Base-by-base conservation (phyloP, 2,797 vertebrate species). In the Hydrophis major region DNA sequence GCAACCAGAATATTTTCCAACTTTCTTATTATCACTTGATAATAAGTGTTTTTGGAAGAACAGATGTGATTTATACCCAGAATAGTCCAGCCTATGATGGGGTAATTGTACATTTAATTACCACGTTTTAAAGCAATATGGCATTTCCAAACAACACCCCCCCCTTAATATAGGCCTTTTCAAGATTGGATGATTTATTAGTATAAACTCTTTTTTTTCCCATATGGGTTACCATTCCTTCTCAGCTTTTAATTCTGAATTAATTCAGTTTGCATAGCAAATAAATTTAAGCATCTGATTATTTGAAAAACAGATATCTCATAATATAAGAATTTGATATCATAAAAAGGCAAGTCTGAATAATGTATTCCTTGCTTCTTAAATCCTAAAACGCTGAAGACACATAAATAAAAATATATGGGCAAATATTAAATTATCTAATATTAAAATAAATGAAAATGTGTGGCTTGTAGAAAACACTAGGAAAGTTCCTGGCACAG, bases 211-310 rank as follows among this genome's bases (percentile, higher is more conserved):
- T 90, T 93, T 63, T 91, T 91, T 66, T 66, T 22, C 1, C 60
- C 12, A 57, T 27, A 55, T 32, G 42, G 74, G 42, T 88, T 57
- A 57, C 57, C 63, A 86, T 86, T 50, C 22, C n/a, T 89, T 20
- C 18, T 18, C 69, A 89, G 16, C 42, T 90, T 87, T 28, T 53
- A 69, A 50, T 11, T 92, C 63, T 91, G 57, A 95, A 60, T 87
- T 91, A 89, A 89, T 74, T 69, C 27, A 61, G 27, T 92, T 86
- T 50, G 88, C 53, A 95, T 94, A 96, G 95, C 60, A 90, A 22
- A 53, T 59, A 28, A 4, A 56, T 94, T 95, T 95, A 92, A 93
- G 66, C 57, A 93, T 95, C 78, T 95, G 59, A 47, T 78, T 93
- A 27, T 94, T 74, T 96, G 91, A 18, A 57, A 47, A 92, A 89